These are phyloP conservation scores for Nothobranchius furzeri DNA, from an alignment of 2,113 vertebrate genomes.

Conservation along the genomic window DNA sequence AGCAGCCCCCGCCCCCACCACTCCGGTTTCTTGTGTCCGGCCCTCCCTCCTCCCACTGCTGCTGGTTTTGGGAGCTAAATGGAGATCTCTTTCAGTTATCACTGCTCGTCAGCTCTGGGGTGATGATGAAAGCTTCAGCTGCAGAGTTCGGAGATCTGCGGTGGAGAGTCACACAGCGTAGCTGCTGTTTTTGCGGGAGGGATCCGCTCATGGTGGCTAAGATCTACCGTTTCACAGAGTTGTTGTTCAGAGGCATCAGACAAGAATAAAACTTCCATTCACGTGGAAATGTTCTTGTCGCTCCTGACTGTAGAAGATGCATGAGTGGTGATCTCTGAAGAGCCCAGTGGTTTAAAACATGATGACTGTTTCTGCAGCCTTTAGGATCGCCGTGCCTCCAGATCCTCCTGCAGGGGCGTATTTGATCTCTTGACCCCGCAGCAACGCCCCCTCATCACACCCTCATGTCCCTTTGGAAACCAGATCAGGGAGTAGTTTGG, in stretches of 20 bases:
- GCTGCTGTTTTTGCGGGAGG: too few relatives aligned
- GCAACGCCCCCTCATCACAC: too few relatives aligned
- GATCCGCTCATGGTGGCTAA: too few relatives aligned
- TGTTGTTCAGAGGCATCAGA: not conserved
- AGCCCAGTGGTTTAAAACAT: too few relatives aligned
- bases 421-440: not conserved
- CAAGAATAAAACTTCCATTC: not conserved
- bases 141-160: not conserved
- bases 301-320: not conserved
- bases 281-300: not conserved
- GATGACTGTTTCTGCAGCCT: too few relatives aligned
- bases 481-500: constrained; percentile 13
- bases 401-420: not conserved
- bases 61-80: constrained; percentile 35
- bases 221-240: too few relatives aligned
- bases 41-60: not conserved
- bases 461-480: not conserved
- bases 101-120: constrained; percentile 18
- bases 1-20: constrained; percentile 22
- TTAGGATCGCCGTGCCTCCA: not conserved
- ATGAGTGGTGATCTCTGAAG: too few relatives aligned
- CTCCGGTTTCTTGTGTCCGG: too few relatives aligned
- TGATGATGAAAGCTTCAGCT: constrained; percentile 43
- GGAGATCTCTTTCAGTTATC: constrained; percentile 31
- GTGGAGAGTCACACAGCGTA: too few relatives aligned